Percentiles rank a stretch among this genome's conserved stretches.
Conservation (phyloP, 1,140 invertebrate species). For the Anadara kagoshimensis region DNA sequence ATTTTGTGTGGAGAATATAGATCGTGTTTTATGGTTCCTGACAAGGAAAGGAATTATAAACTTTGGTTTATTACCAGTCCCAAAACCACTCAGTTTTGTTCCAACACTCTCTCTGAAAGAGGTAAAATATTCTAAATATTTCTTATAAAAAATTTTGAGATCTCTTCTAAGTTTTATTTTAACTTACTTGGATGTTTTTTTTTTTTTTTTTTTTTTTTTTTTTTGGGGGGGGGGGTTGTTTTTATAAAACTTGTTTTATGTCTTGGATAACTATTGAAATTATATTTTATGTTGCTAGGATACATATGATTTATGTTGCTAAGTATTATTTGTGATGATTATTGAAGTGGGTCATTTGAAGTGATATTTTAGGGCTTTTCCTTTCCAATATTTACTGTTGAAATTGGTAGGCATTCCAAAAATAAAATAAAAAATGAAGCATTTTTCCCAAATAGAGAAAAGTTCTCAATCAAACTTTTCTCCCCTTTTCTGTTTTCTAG, state of each 20-base stretch:
- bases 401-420: no score
- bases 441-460: no score
- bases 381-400: no score
- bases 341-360: no score
- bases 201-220: background rate
- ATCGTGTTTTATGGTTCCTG: conserved; percentile 70
- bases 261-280: background rate
- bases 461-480: no score
- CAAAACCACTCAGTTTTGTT: conserved; percentile 12
- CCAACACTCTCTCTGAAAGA: background rate
- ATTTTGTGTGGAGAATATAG: conserved; percentile 65
- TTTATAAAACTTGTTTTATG: conserved; percentile 6
- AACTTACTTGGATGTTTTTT: no score
- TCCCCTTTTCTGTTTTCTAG: no score
- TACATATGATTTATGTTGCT: no score
- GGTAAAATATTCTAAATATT: background rate
- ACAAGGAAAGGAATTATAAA: conserved; percentile 73
- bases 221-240: background rate
- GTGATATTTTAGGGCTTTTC: no score
- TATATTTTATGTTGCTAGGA: background rate
- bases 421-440: no score
- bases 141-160: background rate
- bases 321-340: no score
- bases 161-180: background rate
- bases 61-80: conserved; percentile 68